Evolutionary conservation across 30 jellyfish, hydroid and myxozoan genomes (phyloP).

Genomic region (Chironex yamaguchii): DNA sequence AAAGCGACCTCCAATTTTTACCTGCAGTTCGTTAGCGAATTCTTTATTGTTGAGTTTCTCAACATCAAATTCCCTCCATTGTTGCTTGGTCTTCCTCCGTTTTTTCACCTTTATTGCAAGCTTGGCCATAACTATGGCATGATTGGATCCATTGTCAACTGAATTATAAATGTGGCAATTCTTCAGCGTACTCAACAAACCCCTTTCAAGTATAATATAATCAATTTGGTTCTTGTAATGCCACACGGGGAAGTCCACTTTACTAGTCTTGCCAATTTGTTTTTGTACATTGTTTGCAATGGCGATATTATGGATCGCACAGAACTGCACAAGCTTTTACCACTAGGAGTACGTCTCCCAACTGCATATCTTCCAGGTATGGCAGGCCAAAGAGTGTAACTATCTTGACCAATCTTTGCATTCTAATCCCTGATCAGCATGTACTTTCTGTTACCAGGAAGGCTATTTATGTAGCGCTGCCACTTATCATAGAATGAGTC

Average conservation of each 20-base stretch:
- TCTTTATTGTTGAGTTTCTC: conserved; percentile 16
- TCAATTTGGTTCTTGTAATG: conserved; percentile 21
- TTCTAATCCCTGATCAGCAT: conserved; percentile 5
- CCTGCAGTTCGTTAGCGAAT: neutral
- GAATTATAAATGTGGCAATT: conserved; percentile 28
- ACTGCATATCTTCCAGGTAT: conserved; percentile 15
- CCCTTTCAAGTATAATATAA: neutral
- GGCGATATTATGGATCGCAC: conserved; percentile 2
- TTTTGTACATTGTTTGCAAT: conserved; percentile 30
- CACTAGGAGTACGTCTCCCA: neutral
- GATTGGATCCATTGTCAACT: conserved; percentile 28
- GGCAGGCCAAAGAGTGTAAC: conserved; percentile 12
- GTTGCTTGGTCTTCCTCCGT: neutral
- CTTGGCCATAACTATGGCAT: conserved; percentile 1
- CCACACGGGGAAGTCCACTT: conserved; percentile 32
- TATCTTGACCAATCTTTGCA: conserved; percentile 42
- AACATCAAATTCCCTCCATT: conserved; percentile 9
- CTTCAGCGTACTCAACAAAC: neutral
- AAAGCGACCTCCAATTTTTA: conserved; percentile 33
- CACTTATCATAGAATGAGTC: neutral
- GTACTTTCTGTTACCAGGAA: neutral
- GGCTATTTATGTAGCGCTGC: neutral
- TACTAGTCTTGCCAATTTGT: conserved; percentile 5
- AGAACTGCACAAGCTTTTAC: conserved; percentile 20
- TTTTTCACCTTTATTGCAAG: neutral